Evolutionary conservation across 2,888 invertebrate species (phyloP), one percentile per base, ranked within the genome.

Genomic region (Scaptomyza parva): DNA sequence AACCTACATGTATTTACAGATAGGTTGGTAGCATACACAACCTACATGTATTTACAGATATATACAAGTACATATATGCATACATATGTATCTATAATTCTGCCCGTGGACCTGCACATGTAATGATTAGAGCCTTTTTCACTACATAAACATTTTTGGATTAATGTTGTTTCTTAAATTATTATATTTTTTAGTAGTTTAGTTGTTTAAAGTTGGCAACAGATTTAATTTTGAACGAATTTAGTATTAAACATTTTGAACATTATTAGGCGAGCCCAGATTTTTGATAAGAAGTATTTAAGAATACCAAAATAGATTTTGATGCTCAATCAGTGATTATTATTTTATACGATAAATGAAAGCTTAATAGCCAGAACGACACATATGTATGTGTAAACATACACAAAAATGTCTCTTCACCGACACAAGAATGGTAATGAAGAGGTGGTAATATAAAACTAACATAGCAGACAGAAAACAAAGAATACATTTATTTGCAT

Each of bases 141-240:
- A 12, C 30, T 41, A 14, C 20, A 37, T 24, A 3, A 59, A 59
- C 39, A 40, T 40, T 40, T 45, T 40, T 20, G 33, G 14, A 20
- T 22, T 53, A 12, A 18, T 28, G 41, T 39, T 33, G 12, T 39
- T 30, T 20, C 41, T 45, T 47, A 44, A n/a, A 20, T 45, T 14
- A 22, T 6, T n/a, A n/a, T 30, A 35, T 7, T 43, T 17, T 65
- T 55, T 62, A 59, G 58, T 55, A 58, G 18, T 40, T 65, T 51
- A 62, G 53, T 58, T 45, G 18, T 43, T 67, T 57, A 53, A 48
- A 61, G 52, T 59, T 62, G n/a, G n/a, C 20, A 57, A 44, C 52
- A 14, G 20, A n/a, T 41, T 30, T 17, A 22, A 47, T 30, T 53
- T 20, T 4, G 33, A 14, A 14, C 33, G 7, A 11, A 48, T 35